Base-by-base conservation (phyloP, 1,140 invertebrate genomes). In the Ruditapes philippinarum region DNA sequence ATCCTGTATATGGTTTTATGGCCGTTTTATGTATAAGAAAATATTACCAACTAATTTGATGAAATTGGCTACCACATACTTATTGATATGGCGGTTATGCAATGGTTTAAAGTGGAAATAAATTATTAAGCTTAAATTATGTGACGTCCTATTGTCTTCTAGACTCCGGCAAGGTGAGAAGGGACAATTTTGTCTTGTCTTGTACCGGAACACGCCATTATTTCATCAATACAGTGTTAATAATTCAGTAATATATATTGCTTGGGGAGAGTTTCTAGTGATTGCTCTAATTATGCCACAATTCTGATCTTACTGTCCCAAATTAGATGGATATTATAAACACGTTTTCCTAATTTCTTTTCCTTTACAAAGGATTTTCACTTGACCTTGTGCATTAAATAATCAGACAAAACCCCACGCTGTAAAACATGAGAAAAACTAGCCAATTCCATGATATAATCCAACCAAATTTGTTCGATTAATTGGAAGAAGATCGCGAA, bases 41-140 rank as follows among this genome's bases (percentile, higher is more conserved):
- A 70, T 70, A 70, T 70, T 70, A 70, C 36, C 65, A 28, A 70
- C 33, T 70, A 70, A 38, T 70, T 70, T 31, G 38, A n/a, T n/a
- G 33, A 38, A 70, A 70, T 70, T 25, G 22, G 33, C 65, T 70
- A 70, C 36, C 33, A 70, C 36, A 40, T 5, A 70, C 28, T 14
- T 70, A 70, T 70, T 33, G 33, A 70, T 70, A 12, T 38, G 4
- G 33, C 22, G 36, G 65, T 70, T 70, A 70, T 70, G 36, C 38
- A 70, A 70, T 7, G 1, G 65, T 70, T 70, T 38, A 70, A 9
- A 78, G 31, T 49, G 74, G 42, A 51, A 4, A 49, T 78, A 49
- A 78, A 78, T 78, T 78, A 78, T 78, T 78, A 78, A 78, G 28
- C n/a, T 12, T 12, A 22, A 42, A 45, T 74, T 42, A 74, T 40